Evolutionary conservation across 2,888 invertebrate genomes (phyloP), one percentile per base, ranked within the genome.

Genomic region (Cosmia pyralina): DNA sequence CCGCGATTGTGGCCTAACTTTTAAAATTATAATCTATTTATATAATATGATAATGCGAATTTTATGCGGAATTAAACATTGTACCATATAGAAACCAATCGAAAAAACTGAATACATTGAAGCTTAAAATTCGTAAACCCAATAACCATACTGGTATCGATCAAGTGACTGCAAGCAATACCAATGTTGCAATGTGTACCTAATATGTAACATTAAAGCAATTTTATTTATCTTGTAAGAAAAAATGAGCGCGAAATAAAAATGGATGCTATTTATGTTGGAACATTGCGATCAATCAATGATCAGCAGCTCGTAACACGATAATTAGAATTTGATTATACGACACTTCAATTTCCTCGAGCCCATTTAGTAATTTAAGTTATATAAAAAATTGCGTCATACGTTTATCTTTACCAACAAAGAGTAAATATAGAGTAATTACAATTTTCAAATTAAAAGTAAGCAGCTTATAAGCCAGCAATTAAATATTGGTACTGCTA

Each of bases 341-440:
- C 48, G 70, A 73, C 50, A 75, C 58, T 68, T 57, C 6, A 65
- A 71, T 79, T 71, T 72, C 41, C 44, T 67, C 7, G 11, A 71
- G 22, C 50, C 48, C 50, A 68, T 48, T 75, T 58, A 53, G 53
- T 59, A 59, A 72, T 73, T 69, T 46, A 71, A 58, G 62, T 83
- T 79, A 74, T 38, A 67, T 76, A 74, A 76, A 72, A 52, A 66
- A 63, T 79, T 76, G 17, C 62, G 22, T 41, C 66, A 83, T 70
- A 58, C 53, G 22, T 67, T 58, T 67, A 46, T 68, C 10, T 55
- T 63, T 48, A 52, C 7, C 41, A 69, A 52, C 11, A 11, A 34
- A 5, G 7, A 81, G n/a, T 57, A 59, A 64, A 28, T 50, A 52
- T 34, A 63, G 15, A 52, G 17, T 69, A 65, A 52, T n/a, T 58